Evolutionary conservation across 2,888 invertebrate species (phyloP).

Genomic region (Hirtodrosophila alboralis): DNA sequence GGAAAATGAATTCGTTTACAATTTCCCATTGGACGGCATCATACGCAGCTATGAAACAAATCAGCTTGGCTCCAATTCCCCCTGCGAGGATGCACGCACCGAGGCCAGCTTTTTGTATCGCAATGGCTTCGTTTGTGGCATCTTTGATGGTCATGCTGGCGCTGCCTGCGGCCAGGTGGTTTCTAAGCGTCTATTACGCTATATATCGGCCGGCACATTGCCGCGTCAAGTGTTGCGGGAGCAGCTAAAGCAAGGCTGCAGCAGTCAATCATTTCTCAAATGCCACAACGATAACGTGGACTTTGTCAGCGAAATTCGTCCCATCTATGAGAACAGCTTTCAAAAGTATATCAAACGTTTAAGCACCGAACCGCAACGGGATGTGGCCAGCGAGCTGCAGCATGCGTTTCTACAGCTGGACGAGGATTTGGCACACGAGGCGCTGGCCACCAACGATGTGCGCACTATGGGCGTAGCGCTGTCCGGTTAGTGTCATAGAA

Average conservation of each 20-base stretch:
- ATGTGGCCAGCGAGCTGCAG: conserved; percentile 88
- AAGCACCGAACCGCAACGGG: conserved; percentile 82
- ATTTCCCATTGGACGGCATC: conserved; percentile 87
- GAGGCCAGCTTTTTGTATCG: conserved; percentile 93
- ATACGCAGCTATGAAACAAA: conserved; percentile 96
- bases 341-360: conserved; percentile 86
- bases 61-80: conserved; percentile 96
- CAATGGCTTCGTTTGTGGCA: conserved; percentile 93
- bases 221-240: conserved; percentile 85
- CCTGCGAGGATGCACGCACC: conserved; percentile 96
- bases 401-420: conserved; percentile 94
- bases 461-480: conserved; percentile 93
- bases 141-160: conserved; percentile 98
- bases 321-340: conserved; percentile 90
- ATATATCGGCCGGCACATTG: conserved; percentile 93
- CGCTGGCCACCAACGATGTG: conserved; percentile 85
- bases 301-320: conserved; percentile 90
- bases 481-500: conserved; percentile 84
- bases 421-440: conserved; percentile 92
- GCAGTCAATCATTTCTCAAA: conserved; percentile 84
- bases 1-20: conserved; percentile 92
- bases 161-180: conserved; percentile 96
- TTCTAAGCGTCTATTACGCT: conserved; percentile 93
- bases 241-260: conserved; percentile 82
- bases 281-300: conserved; percentile 87